A percentile compares a stretch with the other conserved stretches of the same genome.
These are phyloP conservation scores for Prinia subflava DNA, from an alignment of 2,113 vertebrate genomes.

Conservation along the genomic window DNA sequence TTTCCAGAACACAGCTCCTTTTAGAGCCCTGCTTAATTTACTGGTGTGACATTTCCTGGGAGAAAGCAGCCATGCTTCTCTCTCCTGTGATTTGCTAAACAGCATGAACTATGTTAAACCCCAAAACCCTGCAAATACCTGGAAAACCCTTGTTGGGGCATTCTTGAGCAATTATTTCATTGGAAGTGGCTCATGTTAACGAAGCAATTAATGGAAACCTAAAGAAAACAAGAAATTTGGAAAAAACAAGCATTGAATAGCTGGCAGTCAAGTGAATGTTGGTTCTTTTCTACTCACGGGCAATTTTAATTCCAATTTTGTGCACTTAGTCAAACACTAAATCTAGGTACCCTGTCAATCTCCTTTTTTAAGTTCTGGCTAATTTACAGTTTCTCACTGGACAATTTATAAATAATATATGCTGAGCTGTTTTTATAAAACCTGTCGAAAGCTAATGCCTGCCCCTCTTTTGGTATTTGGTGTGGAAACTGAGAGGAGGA, in stretches of 20 bases:
- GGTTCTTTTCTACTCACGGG: neutral
- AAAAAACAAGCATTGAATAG: neutral
- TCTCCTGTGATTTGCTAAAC: neutral
- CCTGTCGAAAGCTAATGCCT: neutral
- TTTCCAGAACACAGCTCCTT: neutral
- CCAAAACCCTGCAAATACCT: neutral
- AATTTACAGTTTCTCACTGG: neutral
- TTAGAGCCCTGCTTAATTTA: neutral
- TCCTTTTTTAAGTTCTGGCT: neutral
- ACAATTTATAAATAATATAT: neutral
- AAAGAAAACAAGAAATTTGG: conserved; percentile 11
- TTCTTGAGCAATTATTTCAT: neutral
- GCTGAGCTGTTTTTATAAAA: neutral
- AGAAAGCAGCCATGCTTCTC: neutral
- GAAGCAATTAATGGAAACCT: conserved; percentile 18
- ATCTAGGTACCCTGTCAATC: neutral
- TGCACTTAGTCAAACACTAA: neutral
- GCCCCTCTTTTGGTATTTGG: neutral
- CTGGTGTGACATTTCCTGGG: neutral
- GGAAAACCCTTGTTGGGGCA: neutral
- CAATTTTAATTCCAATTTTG: conserved; percentile 20
- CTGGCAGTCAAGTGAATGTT: neutral
- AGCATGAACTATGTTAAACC: neutral
- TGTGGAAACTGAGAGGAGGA: neutral
- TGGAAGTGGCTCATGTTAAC: neutral